Percentiles rank a stretch among this genome's conserved stretches.
These are phyloP conservation scores for Illadopsis cleaveri DNA, from an alignment of 2,113 vertebrate species.

Conservation along the genomic window DNA sequence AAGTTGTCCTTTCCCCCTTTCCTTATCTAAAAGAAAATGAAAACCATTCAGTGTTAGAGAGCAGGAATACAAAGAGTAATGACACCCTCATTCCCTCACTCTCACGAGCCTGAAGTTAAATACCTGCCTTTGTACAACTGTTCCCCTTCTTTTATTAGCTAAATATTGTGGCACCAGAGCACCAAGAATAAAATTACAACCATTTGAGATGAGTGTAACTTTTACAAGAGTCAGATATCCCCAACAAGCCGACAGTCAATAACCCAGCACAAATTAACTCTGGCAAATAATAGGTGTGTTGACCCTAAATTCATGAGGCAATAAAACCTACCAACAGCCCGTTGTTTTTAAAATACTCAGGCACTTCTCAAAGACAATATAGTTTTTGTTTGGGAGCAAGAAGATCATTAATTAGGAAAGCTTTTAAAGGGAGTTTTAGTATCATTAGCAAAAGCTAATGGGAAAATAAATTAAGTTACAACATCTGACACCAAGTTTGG, in stretches of 20 bases:
- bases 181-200: neutral
- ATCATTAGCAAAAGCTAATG: slow-evolving; percentile 47
- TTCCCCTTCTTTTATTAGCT: neutral
- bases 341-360: slow-evolving; percentile 24
- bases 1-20: neutral
- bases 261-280: slow-evolving; percentile 50
- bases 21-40: neutral
- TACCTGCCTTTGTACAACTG: slow-evolving; percentile 1
- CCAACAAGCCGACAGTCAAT: slow-evolving; percentile 11
- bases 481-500: neutral
- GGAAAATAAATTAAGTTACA: slow-evolving; percentile 25
- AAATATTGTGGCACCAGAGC: neutral
- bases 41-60: neutral
- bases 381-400: slow-evolving; percentile 28
- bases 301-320: slow-evolving; percentile 53
- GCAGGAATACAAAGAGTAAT: neutral
- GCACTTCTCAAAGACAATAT: slow-evolving; percentile 20
- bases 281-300: slow-evolving; percentile 52
- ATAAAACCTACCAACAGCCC: slow-evolving; percentile 11
- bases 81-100: neutral
- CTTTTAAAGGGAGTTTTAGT: slow-evolving; percentile 18
- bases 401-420: slow-evolving; percentile 26
- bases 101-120: neutral
- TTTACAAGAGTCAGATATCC: slow-evolving; percentile 40
- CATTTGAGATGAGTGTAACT: slow-evolving; percentile 34